Conservation (phyloP, 1,140 invertebrate genomes). For the Musca domestica region DNA sequence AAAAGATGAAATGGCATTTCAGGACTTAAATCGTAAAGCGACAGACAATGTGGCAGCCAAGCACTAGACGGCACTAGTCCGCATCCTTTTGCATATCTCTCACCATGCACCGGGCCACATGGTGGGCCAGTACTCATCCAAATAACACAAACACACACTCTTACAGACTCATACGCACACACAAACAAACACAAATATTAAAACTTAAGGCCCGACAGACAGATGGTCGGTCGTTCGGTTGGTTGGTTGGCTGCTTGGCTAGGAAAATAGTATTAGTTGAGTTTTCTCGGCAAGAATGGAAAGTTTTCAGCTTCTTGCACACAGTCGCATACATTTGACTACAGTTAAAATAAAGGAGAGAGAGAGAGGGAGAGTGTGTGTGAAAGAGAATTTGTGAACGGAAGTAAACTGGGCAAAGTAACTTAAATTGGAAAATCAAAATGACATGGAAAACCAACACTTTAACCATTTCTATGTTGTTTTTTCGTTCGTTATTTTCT, state of each 20-base stretch:
- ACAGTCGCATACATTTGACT: too few species aligned
- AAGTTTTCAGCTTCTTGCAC: too few species aligned
- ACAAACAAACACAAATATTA: not conserved
- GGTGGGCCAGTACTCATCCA: not conserved
- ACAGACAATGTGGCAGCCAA: conserved; percentile 17
- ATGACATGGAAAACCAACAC: not conserved
- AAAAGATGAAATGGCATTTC: conserved; percentile 52
- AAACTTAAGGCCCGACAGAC: not conserved
- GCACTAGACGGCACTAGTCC: not conserved
- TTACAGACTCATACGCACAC: not conserved
- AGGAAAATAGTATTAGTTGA: too few species aligned
- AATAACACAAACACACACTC: not conserved
- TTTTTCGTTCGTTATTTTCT: too few species aligned
- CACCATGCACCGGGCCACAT: not conserved
- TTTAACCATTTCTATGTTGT: too few species aligned
- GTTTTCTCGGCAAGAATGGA: too few species aligned
- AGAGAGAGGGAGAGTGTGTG: not conserved
- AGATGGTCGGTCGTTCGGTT: not conserved
- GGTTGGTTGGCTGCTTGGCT: too few species aligned
- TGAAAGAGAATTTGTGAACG: too few species aligned
- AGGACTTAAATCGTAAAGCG: conserved; percentile 33
- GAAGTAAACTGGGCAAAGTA: not conserved
- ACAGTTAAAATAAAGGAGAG: too few species aligned
- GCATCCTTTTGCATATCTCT: too few species aligned
- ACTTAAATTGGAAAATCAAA: not conserved